phyloP scores from a whole-genome alignment of 2,113 vertebrate species.

The Nansenia antarctica region DNA sequence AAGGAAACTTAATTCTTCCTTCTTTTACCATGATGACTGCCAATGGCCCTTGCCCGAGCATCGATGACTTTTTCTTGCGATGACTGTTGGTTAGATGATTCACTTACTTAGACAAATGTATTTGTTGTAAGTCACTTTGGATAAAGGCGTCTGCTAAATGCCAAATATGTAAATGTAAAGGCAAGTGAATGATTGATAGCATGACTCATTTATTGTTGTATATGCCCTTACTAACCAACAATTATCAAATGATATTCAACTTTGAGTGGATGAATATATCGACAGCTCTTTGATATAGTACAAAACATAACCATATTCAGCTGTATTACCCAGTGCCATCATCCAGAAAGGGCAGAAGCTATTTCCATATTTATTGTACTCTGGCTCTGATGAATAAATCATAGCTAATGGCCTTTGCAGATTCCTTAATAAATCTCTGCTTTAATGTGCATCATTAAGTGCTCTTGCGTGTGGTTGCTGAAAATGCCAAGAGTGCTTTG shows the following conservation, averaged over 20 bases:
- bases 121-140: too few relatives aligned
- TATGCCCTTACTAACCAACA: neutral
- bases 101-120: too few relatives aligned
- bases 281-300: neutral
- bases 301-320: neutral
- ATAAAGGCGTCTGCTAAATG: too few relatives aligned
- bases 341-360: conserved; percentile 58
- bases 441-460: conserved; percentile 62
- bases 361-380: conserved; percentile 71
- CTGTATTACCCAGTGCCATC: conserved; percentile 27
- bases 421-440: conserved; percentile 60
- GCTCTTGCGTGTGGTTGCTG: conserved; percentile 38
- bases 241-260: neutral
- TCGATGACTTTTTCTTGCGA: too few relatives aligned
- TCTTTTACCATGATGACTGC: too few relatives aligned
- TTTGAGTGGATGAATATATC: neutral
- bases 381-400: conserved; percentile 63
- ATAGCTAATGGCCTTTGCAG: conserved; percentile 63
- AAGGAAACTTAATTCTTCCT: too few relatives aligned
- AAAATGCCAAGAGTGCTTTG: conserved; percentile 54
- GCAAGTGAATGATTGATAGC: neutral
- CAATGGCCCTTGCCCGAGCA: too few relatives aligned
- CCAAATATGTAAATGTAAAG: too few relatives aligned
- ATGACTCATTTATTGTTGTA: neutral
- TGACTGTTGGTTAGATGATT: too few relatives aligned